Percentiles rank a stretch among this genome's conserved stretches.
These are phyloP conservation scores for Conger conger DNA, from an alignment of 2,113 vertebrate genomes.

Conservation along the genomic window DNA sequence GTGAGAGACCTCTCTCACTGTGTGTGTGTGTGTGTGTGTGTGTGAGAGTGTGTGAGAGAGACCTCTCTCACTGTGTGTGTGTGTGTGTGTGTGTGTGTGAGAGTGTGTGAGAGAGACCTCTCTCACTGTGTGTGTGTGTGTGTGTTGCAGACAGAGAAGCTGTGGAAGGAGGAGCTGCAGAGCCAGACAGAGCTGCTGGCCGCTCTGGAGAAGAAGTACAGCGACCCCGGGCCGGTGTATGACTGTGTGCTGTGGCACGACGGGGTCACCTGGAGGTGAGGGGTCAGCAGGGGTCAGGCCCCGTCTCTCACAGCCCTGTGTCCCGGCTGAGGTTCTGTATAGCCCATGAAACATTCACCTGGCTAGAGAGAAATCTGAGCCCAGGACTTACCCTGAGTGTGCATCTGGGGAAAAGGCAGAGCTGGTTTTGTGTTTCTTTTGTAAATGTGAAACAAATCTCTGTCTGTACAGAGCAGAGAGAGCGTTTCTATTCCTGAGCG, in stretches of 20 bases:
- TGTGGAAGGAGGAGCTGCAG: slow-evolving; percentile 92
- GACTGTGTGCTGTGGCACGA: slow-evolving; percentile 96
- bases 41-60: neutral
- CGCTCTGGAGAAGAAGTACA: slow-evolving; percentile 94
- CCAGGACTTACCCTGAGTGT: neutral
- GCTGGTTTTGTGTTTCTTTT: neutral
- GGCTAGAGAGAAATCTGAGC: neutral
- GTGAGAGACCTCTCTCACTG: neutral
- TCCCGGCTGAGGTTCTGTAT: neutral
- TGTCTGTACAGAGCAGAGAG: neutral
- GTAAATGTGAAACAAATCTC: neutral
- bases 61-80: neutral
- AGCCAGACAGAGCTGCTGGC: slow-evolving; percentile 88
- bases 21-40: neutral
- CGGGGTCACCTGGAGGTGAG: slow-evolving; percentile 86
- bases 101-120: neutral
- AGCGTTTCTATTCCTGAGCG: neutral
- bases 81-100: neutral
- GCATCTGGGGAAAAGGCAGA: neutral
- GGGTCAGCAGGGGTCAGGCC: neutral
- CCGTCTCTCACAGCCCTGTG: too few relatives aligned
- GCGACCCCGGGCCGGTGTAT: slow-evolving; percentile 94
- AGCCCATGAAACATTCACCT: neutral
- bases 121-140: neutral
- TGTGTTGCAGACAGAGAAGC: slow-evolving; percentile 77